These are phyloP conservation scores for Epizoanthus scotinus DNA, from an alignment of 92 coral and sea anemone species.

Conservation along the genomic window DNA sequence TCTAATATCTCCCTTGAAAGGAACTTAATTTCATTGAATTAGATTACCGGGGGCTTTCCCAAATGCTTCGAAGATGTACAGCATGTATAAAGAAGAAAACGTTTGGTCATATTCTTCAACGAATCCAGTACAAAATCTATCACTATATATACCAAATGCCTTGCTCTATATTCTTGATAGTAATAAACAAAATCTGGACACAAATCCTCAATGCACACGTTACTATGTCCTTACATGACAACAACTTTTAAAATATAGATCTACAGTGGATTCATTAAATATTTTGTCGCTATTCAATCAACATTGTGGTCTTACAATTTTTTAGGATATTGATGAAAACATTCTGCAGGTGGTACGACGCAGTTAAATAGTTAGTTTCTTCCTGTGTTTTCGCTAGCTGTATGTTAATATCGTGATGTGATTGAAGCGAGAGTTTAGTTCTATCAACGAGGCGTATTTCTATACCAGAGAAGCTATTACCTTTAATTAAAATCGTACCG, in stretches of 20 bases:
- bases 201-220: background rate
- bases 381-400: background rate
- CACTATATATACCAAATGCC: background rate
- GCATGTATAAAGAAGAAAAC: background rate
- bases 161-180: too few species aligned
- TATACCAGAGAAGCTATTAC: background rate
- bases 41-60: background rate
- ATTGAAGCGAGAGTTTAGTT: background rate
- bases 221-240: background rate
- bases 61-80: background rate
- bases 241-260: background rate
- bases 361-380: background rate
- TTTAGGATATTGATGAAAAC: background rate
- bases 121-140: background rate
- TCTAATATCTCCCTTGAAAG: background rate
- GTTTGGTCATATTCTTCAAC: background rate
- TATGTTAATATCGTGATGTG: background rate
- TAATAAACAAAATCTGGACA: background rate
- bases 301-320: background rate
- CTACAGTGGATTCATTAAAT: too few species aligned
- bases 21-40: background rate
- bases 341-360: slow-evolving; percentile 10
- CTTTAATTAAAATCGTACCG: background rate
- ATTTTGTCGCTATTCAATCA: background rate
- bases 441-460: background rate